Evolutionary conservation across 2,888 invertebrate species (phyloP).

Genomic region (Melinopterus prodromus): DNA sequence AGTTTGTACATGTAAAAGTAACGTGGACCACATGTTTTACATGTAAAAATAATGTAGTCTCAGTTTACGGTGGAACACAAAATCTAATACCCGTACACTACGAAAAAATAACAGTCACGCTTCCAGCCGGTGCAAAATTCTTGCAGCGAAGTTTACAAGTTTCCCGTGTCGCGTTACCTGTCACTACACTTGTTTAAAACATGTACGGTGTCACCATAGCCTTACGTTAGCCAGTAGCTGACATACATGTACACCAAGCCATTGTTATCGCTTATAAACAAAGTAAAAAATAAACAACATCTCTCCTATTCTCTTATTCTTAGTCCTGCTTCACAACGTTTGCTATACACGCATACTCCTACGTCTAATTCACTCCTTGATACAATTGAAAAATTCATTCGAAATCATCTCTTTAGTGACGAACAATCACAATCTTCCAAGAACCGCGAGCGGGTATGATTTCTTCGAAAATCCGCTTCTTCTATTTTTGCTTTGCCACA

Average conservation of each 20-base stretch:
- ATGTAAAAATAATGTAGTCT: background rate
- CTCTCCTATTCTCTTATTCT: background rate
- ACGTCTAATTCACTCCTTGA: background rate
- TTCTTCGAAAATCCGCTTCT: slow-evolving; percentile 4
- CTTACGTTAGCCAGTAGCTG: background rate
- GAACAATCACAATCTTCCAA: background rate
- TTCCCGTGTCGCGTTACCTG: background rate
- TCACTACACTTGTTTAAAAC: slow-evolving; percentile 4
- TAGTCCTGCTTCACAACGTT: background rate
- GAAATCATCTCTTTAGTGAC: background rate
- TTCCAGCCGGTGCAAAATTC: background rate
- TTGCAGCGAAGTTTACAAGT: slow-evolving; percentile 4
- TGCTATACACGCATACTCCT: background rate
- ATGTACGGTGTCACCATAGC: slow-evolving; percentile 4
- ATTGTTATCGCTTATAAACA: background rate
- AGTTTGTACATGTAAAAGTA: no score
- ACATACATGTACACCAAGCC: background rate
- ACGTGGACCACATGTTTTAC: no score
- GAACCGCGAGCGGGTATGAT: background rate
- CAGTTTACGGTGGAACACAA: background rate
- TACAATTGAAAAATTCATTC: background rate
- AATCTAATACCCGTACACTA: background rate
- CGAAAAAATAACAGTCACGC: background rate
- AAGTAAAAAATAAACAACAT: background rate
- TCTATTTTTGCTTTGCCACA: background rate